Evolutionary conservation across 2,797 vertebrate genomes (phyloP).

Genomic region (Acanthurus tractus): DNA sequence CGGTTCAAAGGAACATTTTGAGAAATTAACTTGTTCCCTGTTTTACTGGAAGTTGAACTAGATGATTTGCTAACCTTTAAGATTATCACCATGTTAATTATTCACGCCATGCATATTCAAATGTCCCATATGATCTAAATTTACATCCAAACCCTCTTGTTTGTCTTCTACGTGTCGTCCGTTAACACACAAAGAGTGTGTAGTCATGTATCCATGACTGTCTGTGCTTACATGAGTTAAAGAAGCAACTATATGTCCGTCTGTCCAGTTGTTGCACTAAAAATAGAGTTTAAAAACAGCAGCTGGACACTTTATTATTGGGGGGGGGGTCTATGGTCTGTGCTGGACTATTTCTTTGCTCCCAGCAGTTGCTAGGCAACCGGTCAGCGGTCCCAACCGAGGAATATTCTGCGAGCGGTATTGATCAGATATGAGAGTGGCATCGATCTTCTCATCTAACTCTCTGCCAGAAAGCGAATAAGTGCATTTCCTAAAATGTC

Average conservation of each 20-base stretch:
- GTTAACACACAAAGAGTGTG: no score
- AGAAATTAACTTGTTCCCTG: no score
- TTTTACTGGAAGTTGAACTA: no score
- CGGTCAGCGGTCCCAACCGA: not conserved
- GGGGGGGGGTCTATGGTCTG: not conserved
- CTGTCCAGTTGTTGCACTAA: not conserved
- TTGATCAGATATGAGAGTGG: conserved; percentile 6
- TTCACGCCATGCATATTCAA: no score
- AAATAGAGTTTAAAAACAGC: not conserved
- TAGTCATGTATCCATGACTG: no score
- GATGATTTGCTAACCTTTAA: no score
- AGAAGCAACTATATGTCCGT: no score
- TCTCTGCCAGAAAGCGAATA: not conserved
- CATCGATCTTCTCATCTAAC: conserved; percentile 1
- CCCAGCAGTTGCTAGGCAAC: conserved; percentile 8
- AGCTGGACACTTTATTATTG: not conserved
- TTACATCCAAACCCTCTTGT: not conserved
- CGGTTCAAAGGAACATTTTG: no score
- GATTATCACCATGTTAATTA: no score
- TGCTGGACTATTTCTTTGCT: not conserved
- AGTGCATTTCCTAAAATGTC: conserved; percentile 7
- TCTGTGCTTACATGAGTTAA: no score
- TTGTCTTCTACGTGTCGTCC: no score
- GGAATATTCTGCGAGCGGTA: not conserved
- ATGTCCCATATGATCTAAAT: not conserved